These are phyloP conservation scores for Bugula neritina DNA, from an alignment of 2,888 invertebrate genomes.

Conservation along the genomic window DNA sequence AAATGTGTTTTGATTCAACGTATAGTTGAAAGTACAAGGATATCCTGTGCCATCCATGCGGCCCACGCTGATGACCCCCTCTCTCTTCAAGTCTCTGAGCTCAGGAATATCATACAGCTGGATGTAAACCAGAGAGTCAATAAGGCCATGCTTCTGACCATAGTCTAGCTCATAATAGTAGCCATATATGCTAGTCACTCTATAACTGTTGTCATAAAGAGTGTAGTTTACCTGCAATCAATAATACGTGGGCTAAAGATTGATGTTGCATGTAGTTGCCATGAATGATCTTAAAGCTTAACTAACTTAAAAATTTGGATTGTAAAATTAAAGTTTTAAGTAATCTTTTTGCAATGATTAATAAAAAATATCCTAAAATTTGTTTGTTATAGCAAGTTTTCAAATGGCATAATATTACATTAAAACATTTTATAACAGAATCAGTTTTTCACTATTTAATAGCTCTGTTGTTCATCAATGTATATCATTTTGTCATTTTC, in stretches of 20 bases:
- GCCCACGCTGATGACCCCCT: constrained; percentile 37
- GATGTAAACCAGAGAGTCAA: constrained; percentile 38
- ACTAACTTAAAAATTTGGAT: too few relatives aligned
- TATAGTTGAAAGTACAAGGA: constrained; percentile 34
- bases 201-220: constrained; percentile 32
- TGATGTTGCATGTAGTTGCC: too few relatives aligned
- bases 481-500: too few relatives aligned
- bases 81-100: constrained; percentile 33
- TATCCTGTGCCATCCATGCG: constrained; percentile 33
- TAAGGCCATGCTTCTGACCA: constrained; percentile 35
- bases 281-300: too few relatives aligned
- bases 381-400: too few relatives aligned
- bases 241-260: not conserved
- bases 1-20: not conserved
- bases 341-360: too few relatives aligned
- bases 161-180: constrained; percentile 43
- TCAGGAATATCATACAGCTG: constrained; percentile 40
- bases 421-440: too few relatives aligned
- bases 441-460: too few relatives aligned
- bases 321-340: too few relatives aligned
- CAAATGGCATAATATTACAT: too few relatives aligned
- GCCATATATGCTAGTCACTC: constrained; percentile 33
- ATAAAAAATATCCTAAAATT: too few relatives aligned
- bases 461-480: too few relatives aligned
- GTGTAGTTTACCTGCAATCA: constrained; percentile 37